These are phyloP conservation scores for Bombus breviceps DNA, from an alignment of 1,140 invertebrate species.

Conservation along the genomic window DNA sequence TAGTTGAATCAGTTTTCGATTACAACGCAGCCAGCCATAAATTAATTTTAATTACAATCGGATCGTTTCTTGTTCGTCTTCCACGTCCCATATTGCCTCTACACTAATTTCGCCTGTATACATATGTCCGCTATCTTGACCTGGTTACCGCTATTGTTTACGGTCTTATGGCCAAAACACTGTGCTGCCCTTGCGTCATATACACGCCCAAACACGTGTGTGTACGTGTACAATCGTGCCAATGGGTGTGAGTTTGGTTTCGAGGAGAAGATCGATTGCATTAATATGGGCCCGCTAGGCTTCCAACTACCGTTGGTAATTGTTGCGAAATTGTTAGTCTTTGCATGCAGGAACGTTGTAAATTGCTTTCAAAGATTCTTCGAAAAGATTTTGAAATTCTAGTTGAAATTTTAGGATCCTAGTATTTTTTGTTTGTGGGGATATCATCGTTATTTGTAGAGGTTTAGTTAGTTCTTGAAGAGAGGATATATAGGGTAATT, in stretches of 20 bases:
- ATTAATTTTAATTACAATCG: conserved; percentile 36
- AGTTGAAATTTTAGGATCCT: too few species aligned
- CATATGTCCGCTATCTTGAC: not conserved
- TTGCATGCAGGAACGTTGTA: too few species aligned
- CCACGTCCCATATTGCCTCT: too few species aligned
- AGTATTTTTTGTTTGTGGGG: not conserved
- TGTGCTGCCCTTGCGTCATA: not conserved
- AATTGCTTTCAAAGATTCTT: not conserved
- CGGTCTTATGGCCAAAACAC: conserved; percentile 8
- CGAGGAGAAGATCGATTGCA: conserved; percentile 6
- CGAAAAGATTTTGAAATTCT: not conserved
- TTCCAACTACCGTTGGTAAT: not conserved
- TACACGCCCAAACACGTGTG: not conserved
- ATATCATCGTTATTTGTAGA: not conserved
- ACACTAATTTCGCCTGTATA: not conserved
- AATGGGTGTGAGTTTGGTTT: not conserved
- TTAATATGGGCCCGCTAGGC: conserved; percentile 1
- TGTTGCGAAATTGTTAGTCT: not conserved
- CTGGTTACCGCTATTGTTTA: conserved; percentile 19
- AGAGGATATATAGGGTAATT: too few species aligned
- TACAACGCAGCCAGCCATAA: not conserved
- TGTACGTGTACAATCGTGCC: not conserved
- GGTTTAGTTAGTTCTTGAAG: too few species aligned
- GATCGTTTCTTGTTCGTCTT: not conserved
- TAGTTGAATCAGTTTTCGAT: not conserved